Base-by-base conservation (phyloP, 2,113 vertebrate species). In the Salvelinus alpinus region DNA sequence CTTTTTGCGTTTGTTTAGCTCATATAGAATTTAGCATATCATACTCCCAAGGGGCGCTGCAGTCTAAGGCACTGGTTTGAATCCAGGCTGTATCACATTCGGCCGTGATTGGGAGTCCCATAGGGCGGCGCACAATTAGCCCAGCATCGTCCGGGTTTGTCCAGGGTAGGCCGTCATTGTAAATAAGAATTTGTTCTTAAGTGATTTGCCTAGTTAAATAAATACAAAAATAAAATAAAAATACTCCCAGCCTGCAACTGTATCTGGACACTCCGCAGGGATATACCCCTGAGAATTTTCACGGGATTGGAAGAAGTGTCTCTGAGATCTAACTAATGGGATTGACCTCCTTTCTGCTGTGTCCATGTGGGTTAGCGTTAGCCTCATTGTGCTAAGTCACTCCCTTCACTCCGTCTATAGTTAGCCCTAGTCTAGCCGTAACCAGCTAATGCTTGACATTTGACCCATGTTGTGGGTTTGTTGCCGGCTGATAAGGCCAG, bases 321-420 rank as follows among this genome's bases (percentile, higher is more conserved):
- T 77, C 59, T 74, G 66, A 74, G 87, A 83, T 84, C 77, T 51
- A 31, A 80, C 83, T 91, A 89, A 93, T 90, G 86, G 90, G 90
- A 90, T 91, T 91, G 90, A 77, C 91, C 91, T 87, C 73, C 14
- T 81, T 93, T 87, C 80, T 76, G 75, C 25, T 24, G 70, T 11
- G 77, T 85, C 83, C 86, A 86, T 70, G 74, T 87, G 84, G 82
- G 79, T 80, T 47, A 77, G 80, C 83, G 77, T 86, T 79, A 80
- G 71, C 22, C 62, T 75, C 83, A 72, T 75, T 73, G 79, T 83
- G 84, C 86, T 76, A 80, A 83, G 80, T 85, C 84, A 80, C 77
- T 74, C 47, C 76, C 54, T 22, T 12, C 60, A 47, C 29, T 16
- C 51, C 22, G 72, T 8, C 3, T 18, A 47, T 72, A 34, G 66